Evolutionary conservation across 2,797 vertebrate species (phyloP).

Genomic region (Falco biarmicus): DNA sequence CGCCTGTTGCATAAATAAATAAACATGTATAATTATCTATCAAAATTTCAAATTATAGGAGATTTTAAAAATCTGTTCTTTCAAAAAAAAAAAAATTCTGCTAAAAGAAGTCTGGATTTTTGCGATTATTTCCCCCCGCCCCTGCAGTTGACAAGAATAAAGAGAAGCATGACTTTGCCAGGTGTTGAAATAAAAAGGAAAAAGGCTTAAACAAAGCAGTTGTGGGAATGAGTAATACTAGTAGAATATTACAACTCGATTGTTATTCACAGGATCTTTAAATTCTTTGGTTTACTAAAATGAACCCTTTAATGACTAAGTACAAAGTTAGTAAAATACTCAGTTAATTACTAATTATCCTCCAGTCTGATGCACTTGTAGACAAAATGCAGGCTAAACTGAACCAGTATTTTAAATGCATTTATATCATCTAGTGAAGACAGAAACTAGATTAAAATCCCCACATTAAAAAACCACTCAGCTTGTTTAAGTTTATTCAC

Average conservation of each 20-base stretch:
- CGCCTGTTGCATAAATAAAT: background rate
- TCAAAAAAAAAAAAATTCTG: background rate
- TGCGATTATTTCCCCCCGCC: background rate
- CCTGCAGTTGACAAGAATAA: background rate
- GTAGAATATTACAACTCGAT: background rate
- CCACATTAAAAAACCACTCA: background rate
- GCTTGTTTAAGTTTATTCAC: background rate
- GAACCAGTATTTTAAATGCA: background rate
- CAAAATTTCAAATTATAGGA: background rate
- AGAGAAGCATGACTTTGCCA: background rate
- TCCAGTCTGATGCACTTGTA: background rate
- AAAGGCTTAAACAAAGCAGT: background rate
- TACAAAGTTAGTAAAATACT: background rate
- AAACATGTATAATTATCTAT: background rate
- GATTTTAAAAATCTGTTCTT: background rate
- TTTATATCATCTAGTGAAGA: background rate
- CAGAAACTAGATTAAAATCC: constrained; percentile 14
- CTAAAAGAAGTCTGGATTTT: background rate
- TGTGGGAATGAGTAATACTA: background rate
- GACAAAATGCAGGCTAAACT: background rate
- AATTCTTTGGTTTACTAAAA: background rate
- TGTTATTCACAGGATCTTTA: constrained; percentile 20
- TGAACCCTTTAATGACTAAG: background rate
- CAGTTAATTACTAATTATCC: background rate
- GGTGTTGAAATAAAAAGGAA: background rate